Conservation (phyloP, 2,888 invertebrate genomes). For the Taphrorychus bicolor region DNA sequence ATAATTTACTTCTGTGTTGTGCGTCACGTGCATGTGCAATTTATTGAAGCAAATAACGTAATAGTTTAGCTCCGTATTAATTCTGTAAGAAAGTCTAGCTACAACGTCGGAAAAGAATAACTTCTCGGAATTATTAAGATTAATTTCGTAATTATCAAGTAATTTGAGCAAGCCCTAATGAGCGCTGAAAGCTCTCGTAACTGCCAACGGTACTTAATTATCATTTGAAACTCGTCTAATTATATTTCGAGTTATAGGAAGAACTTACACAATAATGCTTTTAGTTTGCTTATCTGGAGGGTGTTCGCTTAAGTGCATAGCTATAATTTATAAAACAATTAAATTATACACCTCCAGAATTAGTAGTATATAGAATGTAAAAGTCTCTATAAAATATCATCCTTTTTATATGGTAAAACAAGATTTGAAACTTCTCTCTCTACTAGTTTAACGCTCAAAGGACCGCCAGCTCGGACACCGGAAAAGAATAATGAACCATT, state of each 20-base stretch:
- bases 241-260: constrained; percentile 34
- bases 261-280: constrained; percentile 36
- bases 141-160: constrained; percentile 25
- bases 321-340: too few relatives aligned
- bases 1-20: constrained; percentile 11
- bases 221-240: constrained; percentile 37
- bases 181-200: constrained; percentile 24
- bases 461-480: constrained; percentile 13
- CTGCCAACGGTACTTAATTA: constrained; percentile 33
- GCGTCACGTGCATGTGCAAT: background rate
- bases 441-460: constrained; percentile 22
- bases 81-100: too few relatives aligned
- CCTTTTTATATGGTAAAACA: constrained; percentile 33
- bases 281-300: constrained; percentile 23
- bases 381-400: constrained; percentile 18
- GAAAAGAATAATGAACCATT: constrained; percentile 32
- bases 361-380: too few relatives aligned
- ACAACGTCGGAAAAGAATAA: background rate
- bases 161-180: constrained; percentile 26
- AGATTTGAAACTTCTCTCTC: constrained; percentile 21
- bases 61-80: too few relatives aligned
- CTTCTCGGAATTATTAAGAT: constrained; percentile 20
- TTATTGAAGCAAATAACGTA: too few relatives aligned
- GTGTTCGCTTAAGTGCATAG: constrained; percentile 20
- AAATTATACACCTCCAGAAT: too few relatives aligned